Evolutionary conservation across 2,888 invertebrate genomes (phyloP), one percentile per base, ranked within the genome.

Genomic region (Epinotia brunnichana): DNA sequence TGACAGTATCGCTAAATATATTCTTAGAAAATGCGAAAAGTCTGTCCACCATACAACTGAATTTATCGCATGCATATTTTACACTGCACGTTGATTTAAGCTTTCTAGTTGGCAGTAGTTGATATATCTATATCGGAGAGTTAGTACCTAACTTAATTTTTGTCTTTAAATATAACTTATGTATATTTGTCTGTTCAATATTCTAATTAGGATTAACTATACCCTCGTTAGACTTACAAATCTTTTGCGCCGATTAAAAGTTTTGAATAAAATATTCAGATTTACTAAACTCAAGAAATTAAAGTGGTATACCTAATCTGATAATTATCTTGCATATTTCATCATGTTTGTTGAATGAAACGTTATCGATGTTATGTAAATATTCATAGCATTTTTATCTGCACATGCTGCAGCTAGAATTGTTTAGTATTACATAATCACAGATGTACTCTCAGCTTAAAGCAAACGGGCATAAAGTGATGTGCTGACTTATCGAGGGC

Each of bases 401-500:
- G 41, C 44, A 5, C 15, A 5, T 44, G 4, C 15, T 44, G 44
- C 5, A 15, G 41, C 13, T 48, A 48, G n/a, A 48, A n/a, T 48
- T 44, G 35, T 35, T 13, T n/a, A 5, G 13, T 5, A 5, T 2
- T 60, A 11, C 19, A 10, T 60, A 9, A 2, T 29, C 56, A 39
- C 24, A 35, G 21, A 29, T 70, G 57, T 67, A 61, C 13, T 44
- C 54, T 54, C 53, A 44, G 53, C 35, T 64, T 41, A 59, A 64
- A 15, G 10, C 60, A n/a, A 29, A 59, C 60, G 82, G 82, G 82
- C 76, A 80, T 76, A 69, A 70, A 74, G 73, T 83, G 82, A 83
- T 83, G 80, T 81, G n/a, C n/a, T n/a, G n/a, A n/a, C n/a, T n/a
- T n/a, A 83, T 83, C 80, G 81, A 76, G 62, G 61, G 48, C 19